phyloP scores from a whole-genome alignment of 2,888 invertebrate species.

The Drosophila subquinaria region DNA sequence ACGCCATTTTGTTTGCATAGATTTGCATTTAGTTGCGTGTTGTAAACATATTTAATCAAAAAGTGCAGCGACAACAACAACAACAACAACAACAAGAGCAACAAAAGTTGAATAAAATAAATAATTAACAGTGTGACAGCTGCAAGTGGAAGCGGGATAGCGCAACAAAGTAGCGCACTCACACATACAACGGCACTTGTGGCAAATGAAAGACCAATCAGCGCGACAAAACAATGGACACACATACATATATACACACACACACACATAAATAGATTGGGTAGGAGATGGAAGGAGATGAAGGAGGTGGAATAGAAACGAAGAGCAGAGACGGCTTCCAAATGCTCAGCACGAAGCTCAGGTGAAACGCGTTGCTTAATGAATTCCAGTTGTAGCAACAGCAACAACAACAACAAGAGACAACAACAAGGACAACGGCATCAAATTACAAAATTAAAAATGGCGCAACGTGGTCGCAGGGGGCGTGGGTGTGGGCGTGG shows the following conservation, averaged over 20 bases:
- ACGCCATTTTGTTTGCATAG: conserved; percentile 61
- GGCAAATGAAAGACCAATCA: conserved; percentile 74
- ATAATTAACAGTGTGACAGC: conserved; percentile 68
- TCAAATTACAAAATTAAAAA: conserved; percentile 84
- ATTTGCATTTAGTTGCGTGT: background rate
- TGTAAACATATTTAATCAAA: conserved; percentile 49
- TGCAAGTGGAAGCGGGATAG: conserved; percentile 53
- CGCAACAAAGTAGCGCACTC: conserved; percentile 30
- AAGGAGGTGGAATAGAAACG: background rate
- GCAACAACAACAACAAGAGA: conserved; percentile 38
- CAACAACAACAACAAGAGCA: conserved; percentile 26
- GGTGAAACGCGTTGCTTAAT: conserved; percentile 73
- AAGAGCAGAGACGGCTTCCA: conserved; percentile 4
- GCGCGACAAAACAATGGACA: conserved; percentile 77
- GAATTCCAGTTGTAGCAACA: conserved; percentile 54
- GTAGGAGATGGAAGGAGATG: background rate
- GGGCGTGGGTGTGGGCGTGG: background rate
- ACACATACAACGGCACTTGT: conserved; percentile 39
- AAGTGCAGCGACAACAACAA: conserved; percentile 29
- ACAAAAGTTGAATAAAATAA: conserved; percentile 59
- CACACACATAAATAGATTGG: background rate
- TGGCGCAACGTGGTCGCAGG: conserved; percentile 59
- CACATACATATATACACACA: conserved; percentile 31
- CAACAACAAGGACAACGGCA: conserved; percentile 67
- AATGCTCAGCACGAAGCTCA: conserved; percentile 47